phyloP scores from a whole-genome alignment of 2,797 vertebrate species.

The Smutsia temminckii region DNA sequence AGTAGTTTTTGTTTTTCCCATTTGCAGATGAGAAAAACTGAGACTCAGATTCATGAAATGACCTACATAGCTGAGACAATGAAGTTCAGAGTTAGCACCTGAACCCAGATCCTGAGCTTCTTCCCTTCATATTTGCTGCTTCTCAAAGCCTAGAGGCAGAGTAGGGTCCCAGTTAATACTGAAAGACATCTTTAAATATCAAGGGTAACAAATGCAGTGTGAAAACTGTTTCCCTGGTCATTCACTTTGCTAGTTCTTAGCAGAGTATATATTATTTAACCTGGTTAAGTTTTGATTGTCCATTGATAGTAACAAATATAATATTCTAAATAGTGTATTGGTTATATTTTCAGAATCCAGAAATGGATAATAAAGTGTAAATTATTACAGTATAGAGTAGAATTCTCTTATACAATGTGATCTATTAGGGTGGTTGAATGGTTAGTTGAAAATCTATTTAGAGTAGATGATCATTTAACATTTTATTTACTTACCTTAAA shows the following conservation, averaged over 20 bases:
- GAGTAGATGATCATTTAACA: constrained; percentile 4
- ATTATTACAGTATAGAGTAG: not conserved
- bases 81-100: not conserved
- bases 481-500: constrained; percentile 1
- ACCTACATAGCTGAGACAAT: not conserved
- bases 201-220: not conserved
- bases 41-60: constrained; percentile 13
- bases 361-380: not conserved
- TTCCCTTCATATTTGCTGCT: not conserved
- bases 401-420: not conserved
- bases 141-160: not conserved
- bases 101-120: not conserved
- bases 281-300: constrained; percentile 3
- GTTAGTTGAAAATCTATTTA: constrained; percentile 13
- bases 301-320: constrained; percentile 4
- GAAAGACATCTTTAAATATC: constrained; percentile 1
- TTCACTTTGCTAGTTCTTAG: not conserved
- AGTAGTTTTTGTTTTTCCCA: not conserved
- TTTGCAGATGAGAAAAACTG: not conserved
- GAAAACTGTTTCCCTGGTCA: not conserved
- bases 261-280: not conserved
- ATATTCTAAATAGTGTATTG: not conserved
- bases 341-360: not conserved
- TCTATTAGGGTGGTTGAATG: not conserved
- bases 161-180: not conserved